A percentile compares a stretch with the other conserved stretches of the same genome.
phyloP scores from a whole-genome alignment of 2,888 invertebrate species.

The Leistus spinibarbis region DNA sequence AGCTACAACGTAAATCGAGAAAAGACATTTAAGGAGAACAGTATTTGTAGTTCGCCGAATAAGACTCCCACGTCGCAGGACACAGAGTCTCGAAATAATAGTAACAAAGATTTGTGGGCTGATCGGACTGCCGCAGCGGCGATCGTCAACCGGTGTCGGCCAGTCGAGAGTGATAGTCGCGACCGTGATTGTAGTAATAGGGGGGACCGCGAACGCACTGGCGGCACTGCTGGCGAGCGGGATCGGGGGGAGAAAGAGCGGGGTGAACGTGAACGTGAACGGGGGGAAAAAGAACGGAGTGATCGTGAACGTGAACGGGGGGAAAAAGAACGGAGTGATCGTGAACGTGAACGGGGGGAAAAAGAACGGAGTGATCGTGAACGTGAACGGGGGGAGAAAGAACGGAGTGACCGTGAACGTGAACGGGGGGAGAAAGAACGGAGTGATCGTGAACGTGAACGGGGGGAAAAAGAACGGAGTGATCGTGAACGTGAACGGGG shows the following conservation, averaged over 20 bases:
- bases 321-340: constrained; percentile 40
- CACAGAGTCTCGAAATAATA: constrained; percentile 6
- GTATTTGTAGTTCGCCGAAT: constrained; percentile 43
- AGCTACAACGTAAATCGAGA: constrained; percentile 52
- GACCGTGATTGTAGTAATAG: constrained; percentile 36
- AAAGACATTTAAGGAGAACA: constrained; percentile 46
- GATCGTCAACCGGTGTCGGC: constrained; percentile 18
- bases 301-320: constrained; percentile 36
- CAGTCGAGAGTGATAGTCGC: constrained; percentile 31
- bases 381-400: constrained; percentile 26
- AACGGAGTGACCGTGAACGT: constrained; percentile 12
- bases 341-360: constrained; percentile 42
- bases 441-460: constrained; percentile 25
- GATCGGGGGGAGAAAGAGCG: constrained; percentile 14
- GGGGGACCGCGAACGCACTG: constrained; percentile 23
- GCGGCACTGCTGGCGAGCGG: constrained; percentile 12
- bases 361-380: constrained; percentile 24
- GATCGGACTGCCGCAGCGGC: constrained; percentile 20
- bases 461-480: constrained; percentile 2
- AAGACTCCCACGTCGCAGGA: constrained; percentile 20
- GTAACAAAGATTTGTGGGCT: neutral
- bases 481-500: constrained; percentile 23
- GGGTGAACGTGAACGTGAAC: constrained; percentile 19
- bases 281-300: constrained; percentile 9
- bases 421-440: constrained; percentile 42